Evolutionary conservation across 2,113 vertebrate species (phyloP).

Genomic region (Hemiprocne comata): DNA sequence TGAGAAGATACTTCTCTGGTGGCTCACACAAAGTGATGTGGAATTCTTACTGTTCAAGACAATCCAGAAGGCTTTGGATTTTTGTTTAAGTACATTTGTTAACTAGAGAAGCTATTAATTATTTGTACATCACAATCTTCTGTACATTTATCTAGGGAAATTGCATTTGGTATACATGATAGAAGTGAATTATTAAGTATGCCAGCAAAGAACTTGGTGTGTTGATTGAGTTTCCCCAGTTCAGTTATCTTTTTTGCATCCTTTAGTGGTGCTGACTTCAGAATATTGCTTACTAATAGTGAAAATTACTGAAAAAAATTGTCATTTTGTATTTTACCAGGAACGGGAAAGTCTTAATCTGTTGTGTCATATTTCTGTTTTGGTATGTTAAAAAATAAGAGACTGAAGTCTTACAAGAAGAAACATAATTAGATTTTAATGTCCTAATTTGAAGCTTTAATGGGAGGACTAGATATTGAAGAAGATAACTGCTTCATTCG

Average conservation of each 20-base stretch:
- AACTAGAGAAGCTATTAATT: not conserved
- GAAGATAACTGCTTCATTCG: not conserved
- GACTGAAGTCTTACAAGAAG: not conserved
- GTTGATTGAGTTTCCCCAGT: not conserved
- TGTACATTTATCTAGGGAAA: not conserved
- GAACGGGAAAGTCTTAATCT: not conserved
- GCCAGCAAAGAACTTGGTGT: not conserved
- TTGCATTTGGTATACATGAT: not conserved
- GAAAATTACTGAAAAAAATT: not conserved
- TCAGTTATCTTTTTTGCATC: not conserved
- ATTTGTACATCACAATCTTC: not conserved
- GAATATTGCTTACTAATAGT: not conserved
- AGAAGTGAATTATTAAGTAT: not conserved
- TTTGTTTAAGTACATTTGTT: not conserved
- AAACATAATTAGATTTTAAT: not conserved
- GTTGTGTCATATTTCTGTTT: not conserved
- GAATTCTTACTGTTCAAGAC: not conserved
- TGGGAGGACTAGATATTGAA: not conserved
- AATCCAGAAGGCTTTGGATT: not conserved
- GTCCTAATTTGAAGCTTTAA: not conserved
- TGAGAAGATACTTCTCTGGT: not conserved
- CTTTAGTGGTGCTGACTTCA: not conserved
- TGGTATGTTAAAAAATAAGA: not conserved
- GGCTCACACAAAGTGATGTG: not conserved
- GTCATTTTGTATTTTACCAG: not conserved